phyloP scores from a whole-genome alignment of 2,797 vertebrate species.

The Thunnus albacares region DNA sequence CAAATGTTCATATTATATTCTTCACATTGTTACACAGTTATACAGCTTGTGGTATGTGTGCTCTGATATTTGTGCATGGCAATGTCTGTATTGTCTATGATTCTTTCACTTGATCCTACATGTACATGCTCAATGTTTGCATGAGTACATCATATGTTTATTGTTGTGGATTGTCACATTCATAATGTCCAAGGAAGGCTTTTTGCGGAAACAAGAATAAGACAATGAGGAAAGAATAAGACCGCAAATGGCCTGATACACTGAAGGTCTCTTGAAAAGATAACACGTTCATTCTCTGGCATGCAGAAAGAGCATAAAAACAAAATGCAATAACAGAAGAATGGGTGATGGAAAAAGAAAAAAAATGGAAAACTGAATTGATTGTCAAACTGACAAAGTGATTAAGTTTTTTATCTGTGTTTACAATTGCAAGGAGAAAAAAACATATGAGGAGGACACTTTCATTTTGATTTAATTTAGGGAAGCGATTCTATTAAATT shows the following conservation, averaged over 20 bases:
- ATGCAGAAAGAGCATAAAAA: slow-evolving; percentile 10
- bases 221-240: background rate
- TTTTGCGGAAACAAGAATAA: background rate
- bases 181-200: background rate
- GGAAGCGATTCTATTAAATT: slow-evolving; percentile 3
- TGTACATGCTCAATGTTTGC: background rate
- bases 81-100: background rate
- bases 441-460: slow-evolving; percentile 10
- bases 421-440: slow-evolving; percentile 7
- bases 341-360: slow-evolving; percentile 11
- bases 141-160: background rate
- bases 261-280: slow-evolving; percentile 32
- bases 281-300: slow-evolving; percentile 34
- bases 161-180: background rate
- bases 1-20: background rate
- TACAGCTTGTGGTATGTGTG: background rate
- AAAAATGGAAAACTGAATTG: slow-evolving; percentile 31
- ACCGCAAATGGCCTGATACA: background rate
- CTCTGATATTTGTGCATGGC: background rate
- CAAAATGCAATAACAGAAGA: slow-evolving; percentile 41
- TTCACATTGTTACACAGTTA: background rate
- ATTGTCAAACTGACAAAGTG: slow-evolving; percentile 37
- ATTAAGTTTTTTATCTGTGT: slow-evolving; percentile 50
- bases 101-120: background rate
- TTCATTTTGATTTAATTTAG: slow-evolving; percentile 34